Percentiles rank a stretch among this genome's conserved stretches.
phyloP scores from a whole-genome alignment of 2,797 vertebrate species.

The Gadopsis bispinosus region DNA sequence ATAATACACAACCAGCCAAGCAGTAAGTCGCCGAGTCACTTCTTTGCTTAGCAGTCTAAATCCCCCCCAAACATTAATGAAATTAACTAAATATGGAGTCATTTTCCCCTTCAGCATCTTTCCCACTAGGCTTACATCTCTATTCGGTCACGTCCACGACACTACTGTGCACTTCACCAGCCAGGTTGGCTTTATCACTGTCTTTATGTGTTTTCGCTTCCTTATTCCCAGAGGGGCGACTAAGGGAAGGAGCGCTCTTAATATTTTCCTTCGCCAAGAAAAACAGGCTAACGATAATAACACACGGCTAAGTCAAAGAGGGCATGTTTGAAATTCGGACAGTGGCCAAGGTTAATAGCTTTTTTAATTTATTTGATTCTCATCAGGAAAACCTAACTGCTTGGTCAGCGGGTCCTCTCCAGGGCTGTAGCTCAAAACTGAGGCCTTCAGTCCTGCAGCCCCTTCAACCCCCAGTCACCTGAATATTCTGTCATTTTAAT shows the following conservation, averaged over 20 bases:
- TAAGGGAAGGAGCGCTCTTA: background rate
- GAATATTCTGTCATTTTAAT: background rate
- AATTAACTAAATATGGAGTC: background rate
- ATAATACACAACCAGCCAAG: background rate
- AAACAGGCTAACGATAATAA: background rate
- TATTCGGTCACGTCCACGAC: background rate
- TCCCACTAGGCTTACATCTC: background rate
- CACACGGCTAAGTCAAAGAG: background rate
- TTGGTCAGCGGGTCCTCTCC: background rate
- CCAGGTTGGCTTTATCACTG: background rate
- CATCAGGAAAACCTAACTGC: too few relatives aligned
- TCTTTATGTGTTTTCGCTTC: slow-evolving; percentile 26
- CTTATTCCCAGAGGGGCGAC: slow-evolving; percentile 11
- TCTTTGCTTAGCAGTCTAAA: background rate
- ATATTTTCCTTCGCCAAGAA: background rate
- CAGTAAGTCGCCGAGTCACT: background rate
- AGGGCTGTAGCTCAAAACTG: background rate
- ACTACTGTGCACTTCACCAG: background rate
- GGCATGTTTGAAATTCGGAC: slow-evolving; percentile 15
- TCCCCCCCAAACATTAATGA: background rate
- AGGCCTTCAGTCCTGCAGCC: background rate
- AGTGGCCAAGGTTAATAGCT: background rate
- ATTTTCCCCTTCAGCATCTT: background rate
- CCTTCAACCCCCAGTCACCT: background rate
- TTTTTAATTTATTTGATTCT: too few relatives aligned